These are phyloP conservation scores for Gonocerus acuteangulatus DNA, from an alignment of 2,888 invertebrate genomes.

Conservation along the genomic window DNA sequence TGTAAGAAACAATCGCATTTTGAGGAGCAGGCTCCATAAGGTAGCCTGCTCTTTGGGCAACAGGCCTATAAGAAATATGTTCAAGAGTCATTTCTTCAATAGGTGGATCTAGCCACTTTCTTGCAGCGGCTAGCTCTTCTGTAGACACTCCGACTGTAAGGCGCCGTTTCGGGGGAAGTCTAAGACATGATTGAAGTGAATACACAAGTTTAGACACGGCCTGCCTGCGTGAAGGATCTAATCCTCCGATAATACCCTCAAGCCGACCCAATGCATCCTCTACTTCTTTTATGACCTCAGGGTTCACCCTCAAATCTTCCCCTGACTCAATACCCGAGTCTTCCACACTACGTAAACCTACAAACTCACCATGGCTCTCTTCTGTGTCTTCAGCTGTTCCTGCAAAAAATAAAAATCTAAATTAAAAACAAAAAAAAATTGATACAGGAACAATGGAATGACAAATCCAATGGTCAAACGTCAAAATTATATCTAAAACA, in stretches of 20 bases:
- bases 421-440: not conserved
- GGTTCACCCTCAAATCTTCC: constrained; percentile 56
- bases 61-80: constrained; percentile 25
- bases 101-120: constrained; percentile 48
- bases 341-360: constrained; percentile 42
- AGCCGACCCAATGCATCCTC: constrained; percentile 67
- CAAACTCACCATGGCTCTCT: constrained; percentile 62
- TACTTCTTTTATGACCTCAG: constrained; percentile 65
- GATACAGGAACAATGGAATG: not conserved
- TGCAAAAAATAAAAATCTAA: constrained; percentile 10
- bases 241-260: constrained; percentile 60
- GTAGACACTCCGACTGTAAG: constrained; percentile 78
- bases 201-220: constrained; percentile 62
- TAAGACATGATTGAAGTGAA: constrained; percentile 55
- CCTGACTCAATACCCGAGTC: constrained; percentile 64
- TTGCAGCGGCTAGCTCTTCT: constrained; percentile 71
- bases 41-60: constrained; percentile 29
- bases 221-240: constrained; percentile 47
- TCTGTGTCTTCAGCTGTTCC: constrained; percentile 36
- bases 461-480: not conserved
- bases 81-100: constrained; percentile 23
- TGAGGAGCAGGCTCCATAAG: constrained; percentile 34
- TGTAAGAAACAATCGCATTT: constrained; percentile 30
- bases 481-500: not conserved
- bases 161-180: constrained; percentile 53